A percentile compares a stretch with the other conserved stretches of the same genome.
Conservation (phyloP, 2,888 invertebrate species). For the Lycocerus yunnanus region DNA sequence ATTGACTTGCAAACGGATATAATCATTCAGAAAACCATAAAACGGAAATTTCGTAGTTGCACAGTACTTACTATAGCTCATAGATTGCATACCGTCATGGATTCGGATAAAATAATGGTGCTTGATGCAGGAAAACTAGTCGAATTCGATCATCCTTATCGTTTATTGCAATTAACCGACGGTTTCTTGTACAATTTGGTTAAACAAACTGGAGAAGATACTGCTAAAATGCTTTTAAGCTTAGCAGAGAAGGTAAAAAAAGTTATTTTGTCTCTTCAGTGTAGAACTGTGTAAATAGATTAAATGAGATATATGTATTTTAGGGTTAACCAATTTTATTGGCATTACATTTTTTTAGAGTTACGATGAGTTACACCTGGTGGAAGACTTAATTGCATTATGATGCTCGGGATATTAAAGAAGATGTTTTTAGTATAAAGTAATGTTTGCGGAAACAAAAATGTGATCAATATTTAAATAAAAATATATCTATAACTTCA, state of each 20-base stretch:
- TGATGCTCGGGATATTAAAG: too few species aligned
- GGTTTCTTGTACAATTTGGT: conserved; percentile 4
- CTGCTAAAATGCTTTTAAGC: neutral
- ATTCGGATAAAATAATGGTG: conserved; percentile 76
- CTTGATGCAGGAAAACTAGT: conserved; percentile 75
- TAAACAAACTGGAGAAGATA: neutral
- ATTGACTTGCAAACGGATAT: conserved; percentile 75
- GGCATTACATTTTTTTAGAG: neutral
- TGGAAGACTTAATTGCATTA: neutral
- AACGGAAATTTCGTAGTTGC: conserved; percentile 70
- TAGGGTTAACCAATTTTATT: too few species aligned
- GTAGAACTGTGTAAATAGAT: too few species aligned
- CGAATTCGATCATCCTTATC: conserved; percentile 74
- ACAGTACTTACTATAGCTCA: conserved; percentile 82
- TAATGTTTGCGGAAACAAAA: too few species aligned
- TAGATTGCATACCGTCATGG: conserved; percentile 79
- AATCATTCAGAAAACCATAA: conserved; percentile 74
- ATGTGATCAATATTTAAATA: too few species aligned
- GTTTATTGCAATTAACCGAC: conserved; percentile 62
- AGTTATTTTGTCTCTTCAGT: too few species aligned
- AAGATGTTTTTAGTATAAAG: too few species aligned
- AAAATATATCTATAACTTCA: too few species aligned
- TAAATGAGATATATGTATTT: too few species aligned
- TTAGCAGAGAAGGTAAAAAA: neutral
- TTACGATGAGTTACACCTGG: neutral